Conservation (phyloP, 1,140 invertebrate genomes). For the Olivierus martensii region DNA sequence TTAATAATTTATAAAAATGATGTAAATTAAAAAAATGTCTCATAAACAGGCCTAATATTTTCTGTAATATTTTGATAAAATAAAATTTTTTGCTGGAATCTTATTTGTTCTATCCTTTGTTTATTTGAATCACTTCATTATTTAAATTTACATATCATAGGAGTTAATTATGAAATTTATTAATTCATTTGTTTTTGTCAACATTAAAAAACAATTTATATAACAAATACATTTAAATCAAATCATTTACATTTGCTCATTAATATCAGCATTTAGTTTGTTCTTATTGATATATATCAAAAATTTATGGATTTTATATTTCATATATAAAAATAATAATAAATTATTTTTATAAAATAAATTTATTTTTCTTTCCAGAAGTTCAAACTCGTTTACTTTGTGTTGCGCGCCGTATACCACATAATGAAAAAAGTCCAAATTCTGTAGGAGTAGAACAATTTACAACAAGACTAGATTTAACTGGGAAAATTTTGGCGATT, state of each 20-base stretch:
- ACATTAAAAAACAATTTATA: too few species aligned
- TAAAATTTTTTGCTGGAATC: not conserved
- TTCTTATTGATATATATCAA: too few species aligned
- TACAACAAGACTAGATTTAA: conserved; percentile 74
- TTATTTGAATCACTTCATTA: not conserved
- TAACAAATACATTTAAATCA: too few species aligned
- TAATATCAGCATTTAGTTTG: too few species aligned
- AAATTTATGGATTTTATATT: too few species aligned
- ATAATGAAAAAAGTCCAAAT: conserved; percentile 54
- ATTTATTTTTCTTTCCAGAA: conserved; percentile 27
- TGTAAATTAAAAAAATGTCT: too few species aligned
- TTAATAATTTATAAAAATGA: too few species aligned
- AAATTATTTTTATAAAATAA: too few species aligned
- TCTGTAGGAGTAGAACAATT: conserved; percentile 58
- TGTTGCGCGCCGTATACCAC: conserved; percentile 63
- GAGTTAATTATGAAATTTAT: not conserved
- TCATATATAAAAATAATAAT: too few species aligned
- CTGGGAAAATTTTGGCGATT: conserved; percentile 64
- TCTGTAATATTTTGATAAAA: not conserved
- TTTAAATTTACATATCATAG: too few species aligned
- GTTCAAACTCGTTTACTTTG: conserved; percentile 54
- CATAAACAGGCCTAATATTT: not conserved
- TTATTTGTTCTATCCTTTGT: not conserved
- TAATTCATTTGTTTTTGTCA: too few species aligned
- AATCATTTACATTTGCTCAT: too few species aligned